phyloP scores from a whole-genome alignment of 1,140 invertebrate species.

The Zaprionus taronus region DNA sequence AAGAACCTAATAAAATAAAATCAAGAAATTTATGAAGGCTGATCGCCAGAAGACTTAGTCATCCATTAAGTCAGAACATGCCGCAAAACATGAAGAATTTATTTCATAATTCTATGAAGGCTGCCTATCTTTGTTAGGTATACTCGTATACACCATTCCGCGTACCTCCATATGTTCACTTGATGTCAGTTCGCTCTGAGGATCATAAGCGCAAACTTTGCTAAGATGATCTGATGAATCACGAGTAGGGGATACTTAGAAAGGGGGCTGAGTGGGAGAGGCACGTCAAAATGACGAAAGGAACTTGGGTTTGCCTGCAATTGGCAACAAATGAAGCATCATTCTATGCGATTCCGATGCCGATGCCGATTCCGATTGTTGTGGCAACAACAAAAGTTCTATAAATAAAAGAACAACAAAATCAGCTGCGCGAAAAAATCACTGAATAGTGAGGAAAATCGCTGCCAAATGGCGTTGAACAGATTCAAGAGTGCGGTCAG shows the following conservation, averaged over 20 bases:
- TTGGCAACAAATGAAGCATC: constrained; percentile 63
- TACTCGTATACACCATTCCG: neutral
- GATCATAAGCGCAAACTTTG: constrained; percentile 5
- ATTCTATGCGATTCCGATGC: constrained; percentile 41
- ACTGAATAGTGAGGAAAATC: constrained; percentile 30
- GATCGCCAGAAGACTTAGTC: constrained; percentile 57
- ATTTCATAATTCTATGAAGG: constrained; percentile 51
- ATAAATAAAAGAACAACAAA: constrained; percentile 75
- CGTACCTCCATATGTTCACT: constrained; percentile 13
- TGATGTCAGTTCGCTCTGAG: constrained; percentile 11
- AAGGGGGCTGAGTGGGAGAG: constrained; percentile 19
- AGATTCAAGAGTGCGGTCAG: constrained; percentile 66
- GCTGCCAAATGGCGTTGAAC: constrained; percentile 61
- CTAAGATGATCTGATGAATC: constrained; percentile 24
- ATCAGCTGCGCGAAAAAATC: constrained; percentile 78
- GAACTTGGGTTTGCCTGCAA: constrained; percentile 44
- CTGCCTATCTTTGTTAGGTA: constrained; percentile 6
- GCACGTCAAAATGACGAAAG: constrained; percentile 1
- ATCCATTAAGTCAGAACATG: constrained; percentile 50
- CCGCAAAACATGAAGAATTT: constrained; percentile 43
- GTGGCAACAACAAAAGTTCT: constrained; percentile 42
- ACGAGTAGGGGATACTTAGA: constrained; percentile 28
- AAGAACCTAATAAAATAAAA: constrained; percentile 58
- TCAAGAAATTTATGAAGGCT: constrained; percentile 63
- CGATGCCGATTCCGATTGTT: constrained; percentile 44